Evolutionary conservation across 2,888 invertebrate genomes (phyloP).

Genomic region (Amiota mariae): DNA sequence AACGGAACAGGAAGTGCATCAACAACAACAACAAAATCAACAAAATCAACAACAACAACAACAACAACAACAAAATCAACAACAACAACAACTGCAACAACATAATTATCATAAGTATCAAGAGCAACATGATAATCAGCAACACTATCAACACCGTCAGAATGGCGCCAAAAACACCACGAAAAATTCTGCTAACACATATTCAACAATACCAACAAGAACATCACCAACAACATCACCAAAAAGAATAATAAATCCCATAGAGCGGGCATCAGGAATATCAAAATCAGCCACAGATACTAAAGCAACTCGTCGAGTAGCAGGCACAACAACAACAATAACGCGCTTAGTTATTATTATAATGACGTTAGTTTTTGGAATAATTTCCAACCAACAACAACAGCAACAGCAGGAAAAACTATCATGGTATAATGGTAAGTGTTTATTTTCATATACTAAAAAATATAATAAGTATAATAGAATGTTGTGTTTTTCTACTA

Average conservation of each 20-base stretch:
- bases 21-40: slow-evolving; percentile 43
- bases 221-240: slow-evolving; percentile 12
- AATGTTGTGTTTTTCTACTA: neutral
- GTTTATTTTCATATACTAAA: slow-evolving; percentile 23
- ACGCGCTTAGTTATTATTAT: slow-evolving; percentile 51
- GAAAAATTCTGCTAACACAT: slow-evolving; percentile 20
- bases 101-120: slow-evolving; percentile 41
- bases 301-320: neutral
- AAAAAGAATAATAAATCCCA: neutral
- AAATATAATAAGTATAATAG: too few relatives aligned
- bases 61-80: too few relatives aligned
- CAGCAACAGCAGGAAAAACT: slow-evolving; percentile 39
- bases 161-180: slow-evolving; percentile 17
- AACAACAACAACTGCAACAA: too few relatives aligned
- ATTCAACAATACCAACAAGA: slow-evolving; percentile 3
- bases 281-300: neutral
- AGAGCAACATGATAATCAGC: slow-evolving; percentile 33
- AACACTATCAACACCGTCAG: slow-evolving; percentile 30
- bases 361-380: slow-evolving; percentile 60
- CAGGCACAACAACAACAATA: too few relatives aligned
- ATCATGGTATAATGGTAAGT: slow-evolving; percentile 57
- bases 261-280: neutral
- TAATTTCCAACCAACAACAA: slow-evolving; percentile 51
- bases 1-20: neutral
- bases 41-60: slow-evolving; percentile 43